Percentiles rank a stretch among this genome's conserved stretches.
phyloP scores from a whole-genome alignment of 2,113 vertebrate genomes.

The Daphoenositta chrysoptera region DNA sequence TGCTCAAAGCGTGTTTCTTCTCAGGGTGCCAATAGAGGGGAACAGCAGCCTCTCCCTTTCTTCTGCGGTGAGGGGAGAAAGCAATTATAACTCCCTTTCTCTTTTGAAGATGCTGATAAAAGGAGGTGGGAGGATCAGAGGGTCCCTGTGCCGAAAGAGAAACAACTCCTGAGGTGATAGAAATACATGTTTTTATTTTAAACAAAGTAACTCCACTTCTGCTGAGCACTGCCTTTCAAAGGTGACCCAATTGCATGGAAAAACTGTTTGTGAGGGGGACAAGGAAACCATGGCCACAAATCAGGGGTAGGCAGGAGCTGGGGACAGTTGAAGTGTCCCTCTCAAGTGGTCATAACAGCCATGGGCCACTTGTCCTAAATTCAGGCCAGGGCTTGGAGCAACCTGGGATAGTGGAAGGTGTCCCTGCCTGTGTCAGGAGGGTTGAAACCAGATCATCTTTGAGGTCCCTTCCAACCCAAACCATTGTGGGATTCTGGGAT shows the following conservation, averaged over 20 bases:
- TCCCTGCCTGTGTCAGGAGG: background rate
- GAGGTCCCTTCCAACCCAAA: background rate
- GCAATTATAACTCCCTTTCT: slow-evolving; percentile 35
- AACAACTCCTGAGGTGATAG: slow-evolving; percentile 39
- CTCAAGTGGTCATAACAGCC: rapidly evolving
- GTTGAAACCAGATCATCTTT: background rate
- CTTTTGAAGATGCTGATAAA: slow-evolving; percentile 64
- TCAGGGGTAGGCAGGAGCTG: background rate
- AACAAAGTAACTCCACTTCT: background rate
- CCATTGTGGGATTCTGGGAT: background rate
- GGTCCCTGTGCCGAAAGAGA: background rate
- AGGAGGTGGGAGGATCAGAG: slow-evolving; percentile 55
- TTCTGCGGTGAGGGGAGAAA: background rate
- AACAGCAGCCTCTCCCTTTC: background rate
- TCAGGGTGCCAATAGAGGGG: background rate
- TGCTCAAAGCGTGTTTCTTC: background rate
- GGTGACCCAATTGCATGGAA: slow-evolving; percentile 26
- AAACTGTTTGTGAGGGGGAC: background rate
- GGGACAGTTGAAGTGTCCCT: background rate
- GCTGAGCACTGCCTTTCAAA: background rate
- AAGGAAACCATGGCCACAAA: background rate
- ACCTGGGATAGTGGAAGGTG: background rate
- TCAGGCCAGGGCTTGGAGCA: background rate
- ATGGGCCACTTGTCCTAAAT: rapidly evolving
- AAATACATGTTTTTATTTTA: slow-evolving; percentile 7